These are phyloP conservation scores for Drosophila atripex DNA, from an alignment of 2,888 invertebrate species.

Conservation along the genomic window DNA sequence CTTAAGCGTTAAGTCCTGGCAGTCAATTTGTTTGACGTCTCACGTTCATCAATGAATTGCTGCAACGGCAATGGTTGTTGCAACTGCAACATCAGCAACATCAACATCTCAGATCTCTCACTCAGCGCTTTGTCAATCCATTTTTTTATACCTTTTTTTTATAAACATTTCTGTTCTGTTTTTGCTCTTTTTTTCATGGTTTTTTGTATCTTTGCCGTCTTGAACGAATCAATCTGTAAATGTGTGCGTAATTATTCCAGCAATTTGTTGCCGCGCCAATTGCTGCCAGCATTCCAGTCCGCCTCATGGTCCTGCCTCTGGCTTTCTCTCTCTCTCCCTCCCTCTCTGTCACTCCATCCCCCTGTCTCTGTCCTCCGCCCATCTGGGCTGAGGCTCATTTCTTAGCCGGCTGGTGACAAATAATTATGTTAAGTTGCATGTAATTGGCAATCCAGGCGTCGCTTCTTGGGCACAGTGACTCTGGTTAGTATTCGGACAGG, in stretches of 20 bases:
- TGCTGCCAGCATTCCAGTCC: constrained; percentile 73
- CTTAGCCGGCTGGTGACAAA: constrained; percentile 73
- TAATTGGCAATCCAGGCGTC: constrained; percentile 62
- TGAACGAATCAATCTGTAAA: constrained; percentile 71
- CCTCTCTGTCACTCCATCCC: not conserved
- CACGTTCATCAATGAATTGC: constrained; percentile 82
- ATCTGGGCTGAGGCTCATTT: constrained; percentile 10
- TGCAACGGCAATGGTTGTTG: constrained; percentile 51
- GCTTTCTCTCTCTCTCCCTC: not conserved
- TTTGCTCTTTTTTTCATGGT: constrained; percentile 3
- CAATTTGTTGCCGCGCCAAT: constrained; percentile 82
- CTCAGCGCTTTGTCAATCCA: constrained; percentile 32
- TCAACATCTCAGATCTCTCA: constrained; percentile 40
- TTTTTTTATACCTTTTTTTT: constrained; percentile 8
- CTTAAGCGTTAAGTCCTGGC: constrained; percentile 38
- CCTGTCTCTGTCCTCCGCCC: not conserved
- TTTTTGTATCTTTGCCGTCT: constrained; percentile 6
- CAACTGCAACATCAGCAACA: constrained; percentile 17
- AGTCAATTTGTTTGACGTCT: constrained; percentile 83
- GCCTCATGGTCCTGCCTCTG: not conserved
- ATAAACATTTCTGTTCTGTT: constrained; percentile 12
- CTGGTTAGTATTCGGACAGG: not conserved
- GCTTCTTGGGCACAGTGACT: constrained; percentile 16
- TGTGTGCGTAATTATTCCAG: constrained; percentile 83
- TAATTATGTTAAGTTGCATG: constrained; percentile 76